A percentile compares a stretch with the other conserved stretches of the same genome.
Evolutionary conservation across 2,113 vertebrate genomes (phyloP).

Genomic region (Chlorocebus sabaeus): DNA sequence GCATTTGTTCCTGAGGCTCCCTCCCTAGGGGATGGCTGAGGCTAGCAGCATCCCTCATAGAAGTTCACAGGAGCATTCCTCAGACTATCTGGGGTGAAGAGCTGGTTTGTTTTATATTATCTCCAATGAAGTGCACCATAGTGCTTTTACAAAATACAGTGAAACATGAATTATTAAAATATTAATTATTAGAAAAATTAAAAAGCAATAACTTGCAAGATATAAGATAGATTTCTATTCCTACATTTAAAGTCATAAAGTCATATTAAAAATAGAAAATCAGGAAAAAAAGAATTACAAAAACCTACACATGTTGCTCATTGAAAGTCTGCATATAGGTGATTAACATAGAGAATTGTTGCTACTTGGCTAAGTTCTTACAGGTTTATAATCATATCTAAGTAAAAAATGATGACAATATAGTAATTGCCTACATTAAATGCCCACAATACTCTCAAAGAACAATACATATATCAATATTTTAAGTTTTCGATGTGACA

Average conservation of each 20-base stretch:
- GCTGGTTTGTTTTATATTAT: background rate
- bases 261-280: background rate
- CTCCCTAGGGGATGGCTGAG: background rate
- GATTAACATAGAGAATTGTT: background rate
- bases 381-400: background rate
- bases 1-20: background rate
- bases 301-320: background rate
- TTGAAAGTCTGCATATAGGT: background rate
- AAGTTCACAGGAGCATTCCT: background rate
- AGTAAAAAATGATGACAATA: background rate
- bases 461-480: background rate
- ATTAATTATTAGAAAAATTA: background rate
- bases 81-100: background rate
- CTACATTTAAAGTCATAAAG: background rate
- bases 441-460: background rate
- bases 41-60: background rate
- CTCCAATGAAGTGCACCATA: background rate
- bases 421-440: background rate
- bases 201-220: background rate
- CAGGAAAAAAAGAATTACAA: background rate
- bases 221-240: background rate
- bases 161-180: background rate
- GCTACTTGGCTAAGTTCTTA: background rate
- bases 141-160: background rate
- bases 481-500: background rate